phyloP scores from a whole-genome alignment of 2,797 vertebrate species.

The Babyrousa celebensis region DNA sequence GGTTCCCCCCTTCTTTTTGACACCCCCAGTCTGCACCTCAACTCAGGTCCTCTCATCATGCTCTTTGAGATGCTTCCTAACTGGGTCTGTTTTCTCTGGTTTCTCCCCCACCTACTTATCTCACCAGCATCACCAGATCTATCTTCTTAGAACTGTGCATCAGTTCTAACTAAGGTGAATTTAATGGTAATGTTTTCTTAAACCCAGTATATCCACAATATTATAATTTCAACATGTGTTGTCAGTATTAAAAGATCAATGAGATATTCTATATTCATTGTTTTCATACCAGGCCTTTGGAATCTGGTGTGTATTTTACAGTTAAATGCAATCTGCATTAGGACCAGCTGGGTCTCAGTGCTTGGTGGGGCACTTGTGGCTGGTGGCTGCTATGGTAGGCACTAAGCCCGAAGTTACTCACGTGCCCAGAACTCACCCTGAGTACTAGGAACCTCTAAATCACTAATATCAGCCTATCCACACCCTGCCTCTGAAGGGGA shows the following conservation, averaged over 20 bases:
- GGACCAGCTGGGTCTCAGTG: background rate
- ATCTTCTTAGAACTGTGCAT: background rate
- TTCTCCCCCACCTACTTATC: background rate
- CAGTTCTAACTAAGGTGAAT: background rate
- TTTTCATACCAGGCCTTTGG: background rate
- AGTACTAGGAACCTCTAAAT: background rate
- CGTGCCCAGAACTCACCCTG: background rate
- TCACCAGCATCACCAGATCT: background rate
- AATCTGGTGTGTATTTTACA: background rate
- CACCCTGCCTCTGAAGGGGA: background rate
- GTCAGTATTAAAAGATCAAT: conserved; percentile 26
- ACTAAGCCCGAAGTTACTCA: background rate
- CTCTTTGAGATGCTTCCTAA: background rate
- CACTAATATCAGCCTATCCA: background rate
- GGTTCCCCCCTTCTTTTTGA: background rate
- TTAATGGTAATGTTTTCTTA: conserved; percentile 26
- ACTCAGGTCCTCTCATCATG: background rate
- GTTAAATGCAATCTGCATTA: background rate
- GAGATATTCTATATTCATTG: background rate
- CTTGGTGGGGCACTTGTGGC: background rate
- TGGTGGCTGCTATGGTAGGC: background rate
- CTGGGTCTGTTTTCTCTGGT: background rate
- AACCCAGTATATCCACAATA: background rate
- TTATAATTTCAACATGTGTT: conserved; percentile 16
- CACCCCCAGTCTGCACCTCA: background rate